A percentile compares a stretch with the other conserved stretches of the same genome.
Evolutionary conservation across 2,888 invertebrate species (phyloP).

Genomic region (Calameuta idolon): DNA sequence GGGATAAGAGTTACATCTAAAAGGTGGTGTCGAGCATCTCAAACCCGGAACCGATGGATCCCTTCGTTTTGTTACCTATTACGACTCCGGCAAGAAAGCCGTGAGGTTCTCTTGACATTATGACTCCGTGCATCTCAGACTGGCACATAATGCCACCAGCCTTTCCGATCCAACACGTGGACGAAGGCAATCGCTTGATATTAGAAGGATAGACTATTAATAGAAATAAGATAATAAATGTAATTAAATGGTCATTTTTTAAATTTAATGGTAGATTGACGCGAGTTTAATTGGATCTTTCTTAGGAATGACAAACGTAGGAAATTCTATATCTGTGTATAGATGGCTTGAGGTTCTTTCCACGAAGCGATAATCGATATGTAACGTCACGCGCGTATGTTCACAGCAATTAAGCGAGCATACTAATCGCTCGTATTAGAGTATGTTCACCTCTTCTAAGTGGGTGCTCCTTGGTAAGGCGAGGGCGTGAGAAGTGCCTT

Average conservation of each 20-base stretch:
- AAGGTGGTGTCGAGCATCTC: background rate
- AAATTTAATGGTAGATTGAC: background rate
- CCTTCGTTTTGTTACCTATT: background rate
- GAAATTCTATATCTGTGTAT: background rate
- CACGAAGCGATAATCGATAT: slow-evolving; percentile 54
- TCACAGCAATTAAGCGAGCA: slow-evolving; percentile 64
- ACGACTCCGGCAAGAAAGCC: background rate
- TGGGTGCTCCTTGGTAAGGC: slow-evolving; percentile 61
- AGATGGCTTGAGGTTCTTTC: background rate
- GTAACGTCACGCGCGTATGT: slow-evolving; percentile 57
- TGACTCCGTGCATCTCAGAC: background rate
- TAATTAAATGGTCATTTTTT: background rate
- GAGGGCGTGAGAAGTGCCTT: slow-evolving; percentile 67
- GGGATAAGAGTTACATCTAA: background rate
- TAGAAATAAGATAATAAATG: background rate
- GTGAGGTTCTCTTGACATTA: slow-evolving; percentile 2
- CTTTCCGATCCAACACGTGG: background rate
- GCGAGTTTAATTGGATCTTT: background rate
- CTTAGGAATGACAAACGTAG: background rate
- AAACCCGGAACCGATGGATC: background rate
- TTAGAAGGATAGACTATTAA: background rate
- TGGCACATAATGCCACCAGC: background rate
- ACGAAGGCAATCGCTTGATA: background rate
- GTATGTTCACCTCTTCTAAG: slow-evolving; percentile 60
- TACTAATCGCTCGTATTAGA: slow-evolving; percentile 63